phyloP scores from a whole-genome alignment of 2,888 invertebrate genomes.

The Anaspis maculata region DNA sequence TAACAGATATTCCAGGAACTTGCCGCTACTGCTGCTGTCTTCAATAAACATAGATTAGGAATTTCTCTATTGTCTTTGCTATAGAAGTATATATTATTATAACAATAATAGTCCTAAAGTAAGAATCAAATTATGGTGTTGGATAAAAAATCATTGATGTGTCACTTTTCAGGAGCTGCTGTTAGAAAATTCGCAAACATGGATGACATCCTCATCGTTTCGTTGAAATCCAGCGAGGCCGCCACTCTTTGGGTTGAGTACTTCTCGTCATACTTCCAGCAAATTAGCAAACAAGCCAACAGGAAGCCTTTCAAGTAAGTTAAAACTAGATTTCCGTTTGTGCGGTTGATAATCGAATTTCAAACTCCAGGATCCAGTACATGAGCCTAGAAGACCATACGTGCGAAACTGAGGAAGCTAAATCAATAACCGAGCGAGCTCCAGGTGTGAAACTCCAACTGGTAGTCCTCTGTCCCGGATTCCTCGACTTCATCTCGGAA shows the following conservation, averaged over 20 bases:
- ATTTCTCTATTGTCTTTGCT: too few relatives aligned
- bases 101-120: too few relatives aligned
- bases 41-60: too few relatives aligned
- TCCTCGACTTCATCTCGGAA: constrained; percentile 54
- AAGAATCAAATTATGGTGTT: too few relatives aligned
- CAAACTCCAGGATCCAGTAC: constrained; percentile 57
- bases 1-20: too few relatives aligned
- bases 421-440: constrained; percentile 49
- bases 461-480: constrained; percentile 69
- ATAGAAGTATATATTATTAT: too few relatives aligned
- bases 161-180: too few relatives aligned
- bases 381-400: constrained; percentile 60
- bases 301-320: constrained; percentile 68
- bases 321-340: too few relatives aligned
- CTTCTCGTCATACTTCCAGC: constrained; percentile 73
- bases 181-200: constrained; percentile 45
- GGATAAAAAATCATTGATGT: too few relatives aligned
- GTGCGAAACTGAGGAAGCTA: constrained; percentile 39
- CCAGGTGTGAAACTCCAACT: constrained; percentile 67
- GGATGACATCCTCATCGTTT: constrained; percentile 76
- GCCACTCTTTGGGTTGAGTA: constrained; percentile 76
- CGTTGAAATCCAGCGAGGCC: constrained; percentile 69
- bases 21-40: too few relatives aligned
- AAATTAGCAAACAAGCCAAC: constrained; percentile 73
- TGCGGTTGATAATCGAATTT: background rate